These are phyloP conservation scores for Rhagonycha fulva DNA, from an alignment of 2,888 invertebrate species.

Conservation along the genomic window DNA sequence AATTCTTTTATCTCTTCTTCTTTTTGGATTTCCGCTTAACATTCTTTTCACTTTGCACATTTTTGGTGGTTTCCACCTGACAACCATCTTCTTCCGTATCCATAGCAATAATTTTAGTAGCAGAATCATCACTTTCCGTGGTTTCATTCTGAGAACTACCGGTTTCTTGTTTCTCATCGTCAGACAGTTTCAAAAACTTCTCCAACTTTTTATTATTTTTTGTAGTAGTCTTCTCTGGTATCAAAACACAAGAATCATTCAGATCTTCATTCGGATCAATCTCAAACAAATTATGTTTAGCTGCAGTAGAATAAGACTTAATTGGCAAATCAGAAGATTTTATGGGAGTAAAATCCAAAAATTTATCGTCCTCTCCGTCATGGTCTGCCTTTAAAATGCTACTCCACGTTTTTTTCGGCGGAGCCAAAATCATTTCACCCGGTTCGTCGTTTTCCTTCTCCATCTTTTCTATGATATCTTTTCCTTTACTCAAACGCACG, in stretches of 20 bases:
- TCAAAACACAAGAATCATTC: conserved; percentile 12
- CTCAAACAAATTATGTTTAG: conserved; percentile 23
- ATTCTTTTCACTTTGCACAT: conserved; percentile 43
- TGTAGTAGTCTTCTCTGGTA: conserved; percentile 35
- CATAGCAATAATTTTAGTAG: conserved; percentile 51
- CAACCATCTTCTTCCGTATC: conserved; percentile 44
- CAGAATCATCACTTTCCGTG: conserved; percentile 62
- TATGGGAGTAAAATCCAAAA: not conserved
- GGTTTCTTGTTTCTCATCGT: conserved; percentile 61
- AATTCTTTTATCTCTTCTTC: conserved; percentile 61
- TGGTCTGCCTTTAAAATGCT: conserved; percentile 9
- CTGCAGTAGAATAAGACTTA: conserved; percentile 24
- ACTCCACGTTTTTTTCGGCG: conserved; percentile 59
- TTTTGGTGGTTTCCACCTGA: conserved; percentile 48
- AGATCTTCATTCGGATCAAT: conserved; percentile 22
- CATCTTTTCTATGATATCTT: conserved; percentile 13
- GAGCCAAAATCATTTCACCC: conserved; percentile 36
- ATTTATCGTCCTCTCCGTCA: not conserved
- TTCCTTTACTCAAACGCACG: conserved; percentile 44
- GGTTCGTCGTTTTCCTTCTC: conserved; percentile 27
- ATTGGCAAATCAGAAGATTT: conserved; percentile 10
- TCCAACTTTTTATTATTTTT: conserved; percentile 55
- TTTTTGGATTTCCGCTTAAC: conserved; percentile 64
- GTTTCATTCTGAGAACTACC: conserved; percentile 60
- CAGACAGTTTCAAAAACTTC: conserved; percentile 52